phyloP scores from a whole-genome alignment of 1,140 invertebrate genomes.

The Glossosoma conforme region DNA sequence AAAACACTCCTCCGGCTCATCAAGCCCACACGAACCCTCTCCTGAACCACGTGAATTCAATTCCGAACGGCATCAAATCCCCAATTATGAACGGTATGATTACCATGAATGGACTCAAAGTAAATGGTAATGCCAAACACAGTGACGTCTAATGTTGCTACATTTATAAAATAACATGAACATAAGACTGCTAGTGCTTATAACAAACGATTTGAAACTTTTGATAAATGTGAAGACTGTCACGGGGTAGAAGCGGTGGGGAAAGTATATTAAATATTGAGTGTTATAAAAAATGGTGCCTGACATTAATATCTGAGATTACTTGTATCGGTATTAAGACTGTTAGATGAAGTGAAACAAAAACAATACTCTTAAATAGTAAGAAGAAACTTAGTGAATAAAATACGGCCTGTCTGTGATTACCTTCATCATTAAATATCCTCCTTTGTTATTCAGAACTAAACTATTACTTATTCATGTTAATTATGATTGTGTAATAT shows the following conservation, averaged over 20 bases:
- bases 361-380: background rate
- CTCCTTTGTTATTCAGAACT: too few relatives aligned
- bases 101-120: slow-evolving; percentile 28
- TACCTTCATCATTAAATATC: too few relatives aligned
- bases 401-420: too few relatives aligned
- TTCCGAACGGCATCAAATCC: slow-evolving; percentile 21
- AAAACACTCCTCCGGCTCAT: slow-evolving; percentile 43
- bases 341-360: background rate
- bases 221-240: background rate
- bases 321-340: background rate
- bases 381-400: too few relatives aligned
- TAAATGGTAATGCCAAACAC: slow-evolving; percentile 31
- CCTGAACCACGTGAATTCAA: slow-evolving; percentile 31
- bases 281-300: too few relatives aligned
- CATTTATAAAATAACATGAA: background rate
- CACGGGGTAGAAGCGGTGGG: background rate
- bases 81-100: slow-evolving; percentile 25
- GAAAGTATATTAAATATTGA: background rate
- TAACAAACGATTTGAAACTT: background rate
- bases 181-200: background rate
- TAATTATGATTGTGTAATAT: too few relatives aligned
- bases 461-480: too few relatives aligned
- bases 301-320: too few relatives aligned
- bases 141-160: slow-evolving; percentile 23
- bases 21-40: slow-evolving; percentile 40